phyloP scores from a whole-genome alignment of 2,888 invertebrate species.

The Tetranychus truncatus region DNA sequence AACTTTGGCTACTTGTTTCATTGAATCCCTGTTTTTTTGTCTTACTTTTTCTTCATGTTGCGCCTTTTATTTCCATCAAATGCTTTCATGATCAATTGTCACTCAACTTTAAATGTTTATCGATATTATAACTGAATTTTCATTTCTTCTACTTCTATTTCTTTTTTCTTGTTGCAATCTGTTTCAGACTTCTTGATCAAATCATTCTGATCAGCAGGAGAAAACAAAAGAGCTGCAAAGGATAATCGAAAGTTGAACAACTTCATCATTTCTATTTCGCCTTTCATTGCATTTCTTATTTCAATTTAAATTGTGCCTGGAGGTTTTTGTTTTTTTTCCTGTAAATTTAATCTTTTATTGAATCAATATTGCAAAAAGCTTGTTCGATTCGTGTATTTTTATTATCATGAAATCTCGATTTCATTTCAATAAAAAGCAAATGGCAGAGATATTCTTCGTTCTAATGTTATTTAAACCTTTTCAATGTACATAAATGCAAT shows the following conservation, averaged over 20 bases:
- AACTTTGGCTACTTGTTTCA: background rate
- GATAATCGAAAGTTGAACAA: background rate
- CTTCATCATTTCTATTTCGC: background rate
- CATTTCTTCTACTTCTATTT: background rate
- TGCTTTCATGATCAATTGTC: background rate
- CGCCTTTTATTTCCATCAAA: background rate
- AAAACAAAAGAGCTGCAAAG: no score
- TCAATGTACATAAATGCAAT: no score
- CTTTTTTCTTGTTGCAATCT: background rate
- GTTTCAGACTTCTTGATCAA: background rate
- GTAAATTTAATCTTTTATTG: no score
- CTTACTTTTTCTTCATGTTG: background rate
- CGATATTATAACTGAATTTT: background rate
- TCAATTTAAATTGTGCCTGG: background rate
- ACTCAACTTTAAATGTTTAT: background rate
- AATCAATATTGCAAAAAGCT: no score
- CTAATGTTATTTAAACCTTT: no score
- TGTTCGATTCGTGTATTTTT: no score
- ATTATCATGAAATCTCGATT: no score
- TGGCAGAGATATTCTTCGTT: no score
- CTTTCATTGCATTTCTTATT: background rate
- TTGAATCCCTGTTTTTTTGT: background rate
- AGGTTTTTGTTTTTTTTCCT: background rate
- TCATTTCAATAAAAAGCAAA: no score
- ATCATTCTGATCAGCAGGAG: background rate